Percentiles rank a stretch among this genome's conserved stretches.
Conservation (phyloP, 2,888 invertebrate species). For the Ophion obscuratus region DNA sequence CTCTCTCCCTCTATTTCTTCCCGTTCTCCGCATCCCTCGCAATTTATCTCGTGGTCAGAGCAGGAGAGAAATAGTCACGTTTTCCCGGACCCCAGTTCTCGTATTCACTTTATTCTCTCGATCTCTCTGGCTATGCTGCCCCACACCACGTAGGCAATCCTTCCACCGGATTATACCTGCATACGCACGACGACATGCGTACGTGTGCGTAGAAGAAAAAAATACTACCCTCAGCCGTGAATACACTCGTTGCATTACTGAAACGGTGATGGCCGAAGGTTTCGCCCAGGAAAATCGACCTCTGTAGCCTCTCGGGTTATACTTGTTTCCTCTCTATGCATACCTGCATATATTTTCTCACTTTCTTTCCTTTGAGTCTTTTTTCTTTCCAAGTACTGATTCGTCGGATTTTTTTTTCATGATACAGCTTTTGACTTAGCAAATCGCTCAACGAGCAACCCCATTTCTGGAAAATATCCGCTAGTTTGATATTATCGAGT, state of each 20-base stretch:
- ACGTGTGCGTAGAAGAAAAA: constrained; percentile 20
- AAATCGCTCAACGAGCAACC: background rate
- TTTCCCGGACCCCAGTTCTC: constrained; percentile 40
- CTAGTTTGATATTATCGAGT: too few species aligned
- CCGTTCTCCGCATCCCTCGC: constrained; percentile 53
- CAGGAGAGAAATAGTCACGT: constrained; percentile 63
- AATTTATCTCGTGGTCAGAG: constrained; percentile 68
- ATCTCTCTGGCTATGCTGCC: constrained; percentile 24
- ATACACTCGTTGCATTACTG: constrained; percentile 61
- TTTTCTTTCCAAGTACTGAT: background rate
- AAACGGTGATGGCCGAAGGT: constrained; percentile 34
- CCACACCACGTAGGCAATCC: constrained; percentile 17
- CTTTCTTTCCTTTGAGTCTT: background rate
- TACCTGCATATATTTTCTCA: constrained; percentile 9
- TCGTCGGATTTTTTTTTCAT: background rate
- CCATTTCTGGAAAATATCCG: too few species aligned
- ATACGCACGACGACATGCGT: background rate
- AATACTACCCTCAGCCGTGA: constrained; percentile 49
- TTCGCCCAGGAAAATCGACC: constrained; percentile 47
- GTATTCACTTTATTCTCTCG: constrained; percentile 44
- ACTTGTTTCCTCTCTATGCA: background rate
- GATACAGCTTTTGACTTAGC: background rate
- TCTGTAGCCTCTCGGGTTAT: constrained; percentile 23
- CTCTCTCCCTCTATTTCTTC: constrained; percentile 25
- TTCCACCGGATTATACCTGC: constrained; percentile 17